Evolutionary conservation across 2,113 vertebrate species (phyloP).

Genomic region (Epinephelus moara): DNA sequence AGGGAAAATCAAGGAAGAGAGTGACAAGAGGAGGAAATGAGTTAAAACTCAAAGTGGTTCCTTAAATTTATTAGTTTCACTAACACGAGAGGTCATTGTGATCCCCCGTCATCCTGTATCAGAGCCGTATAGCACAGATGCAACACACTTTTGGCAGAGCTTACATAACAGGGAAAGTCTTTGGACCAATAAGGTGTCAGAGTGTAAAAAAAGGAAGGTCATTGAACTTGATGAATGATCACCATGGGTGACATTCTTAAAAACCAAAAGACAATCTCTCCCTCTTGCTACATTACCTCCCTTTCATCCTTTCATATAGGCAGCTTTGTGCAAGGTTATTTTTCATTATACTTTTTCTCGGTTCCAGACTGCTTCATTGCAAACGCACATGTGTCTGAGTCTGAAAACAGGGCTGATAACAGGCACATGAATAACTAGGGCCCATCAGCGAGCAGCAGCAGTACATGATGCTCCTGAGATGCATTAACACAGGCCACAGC

Average conservation of each 20-base stretch:
- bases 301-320: slow-evolving; percentile 27
- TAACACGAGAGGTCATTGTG: slow-evolving; percentile 36
- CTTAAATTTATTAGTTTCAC: slow-evolving; percentile 51
- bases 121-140: slow-evolving; percentile 19
- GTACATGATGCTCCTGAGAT: slow-evolving; percentile 84
- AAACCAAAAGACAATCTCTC: slow-evolving; percentile 30
- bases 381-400: slow-evolving; percentile 76
- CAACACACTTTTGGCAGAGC: slow-evolving; percentile 27
- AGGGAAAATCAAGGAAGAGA: slow-evolving; percentile 53
- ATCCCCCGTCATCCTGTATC: slow-evolving; percentile 46
- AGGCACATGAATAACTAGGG: slow-evolving; percentile 72
- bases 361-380: slow-evolving; percentile 66
- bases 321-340: slow-evolving; percentile 45
- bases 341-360: slow-evolving; percentile 46
- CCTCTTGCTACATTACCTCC: slow-evolving; percentile 10
- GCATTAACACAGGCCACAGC: slow-evolving; percentile 79
- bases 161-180: slow-evolving; percentile 30
- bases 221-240: slow-evolving; percentile 67
- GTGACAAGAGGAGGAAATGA: slow-evolving; percentile 50
- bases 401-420: slow-evolving; percentile 77
- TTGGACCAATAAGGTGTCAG: slow-evolving; percentile 60
- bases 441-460: slow-evolving; percentile 50
- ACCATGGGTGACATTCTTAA: slow-evolving; percentile 65
- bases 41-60: slow-evolving; percentile 43
- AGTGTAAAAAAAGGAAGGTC: slow-evolving; percentile 54